Evolutionary conservation across 2,113 vertebrate species (phyloP).

Genomic region (Stomatorhinus ivindoensis): DNA sequence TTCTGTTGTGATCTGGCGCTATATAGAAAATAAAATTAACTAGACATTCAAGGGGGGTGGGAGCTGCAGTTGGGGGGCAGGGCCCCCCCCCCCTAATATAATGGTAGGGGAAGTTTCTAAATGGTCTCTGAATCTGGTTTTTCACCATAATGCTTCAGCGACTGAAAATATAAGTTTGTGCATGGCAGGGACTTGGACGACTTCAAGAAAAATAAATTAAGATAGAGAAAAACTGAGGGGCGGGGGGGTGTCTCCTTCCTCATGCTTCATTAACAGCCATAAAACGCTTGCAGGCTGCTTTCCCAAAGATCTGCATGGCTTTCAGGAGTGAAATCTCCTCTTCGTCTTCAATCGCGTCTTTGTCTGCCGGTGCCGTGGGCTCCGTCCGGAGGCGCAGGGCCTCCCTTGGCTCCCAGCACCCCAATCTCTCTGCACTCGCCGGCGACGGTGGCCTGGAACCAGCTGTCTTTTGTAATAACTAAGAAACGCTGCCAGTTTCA

Average conservation of each 20-base stretch:
- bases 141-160: not conserved
- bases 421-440: slow-evolving; percentile 44
- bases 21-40: too few relatives aligned
- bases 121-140: not conserved
- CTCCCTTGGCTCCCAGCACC: slow-evolving; percentile 44
- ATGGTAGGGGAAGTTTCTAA: not conserved
- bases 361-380: not conserved
- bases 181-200: not conserved
- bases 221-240: not conserved
- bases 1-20: too few relatives aligned
- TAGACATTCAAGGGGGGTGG: too few relatives aligned
- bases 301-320: not conserved
- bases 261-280: not conserved
- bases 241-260: not conserved
- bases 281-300: not conserved
- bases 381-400: slow-evolving; percentile 15
- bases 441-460: slow-evolving; percentile 60
- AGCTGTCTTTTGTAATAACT: slow-evolving; percentile 59
- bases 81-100: too few relatives aligned
- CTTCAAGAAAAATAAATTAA: not conserved
- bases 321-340: not conserved
- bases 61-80: too few relatives aligned
- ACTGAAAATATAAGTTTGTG: not conserved
- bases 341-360: not conserved
- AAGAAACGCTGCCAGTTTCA: slow-evolving; percentile 60